Evolutionary conservation across 2,797 vertebrate genomes (phyloP).

Genomic region (Rallus crepitans): DNA sequence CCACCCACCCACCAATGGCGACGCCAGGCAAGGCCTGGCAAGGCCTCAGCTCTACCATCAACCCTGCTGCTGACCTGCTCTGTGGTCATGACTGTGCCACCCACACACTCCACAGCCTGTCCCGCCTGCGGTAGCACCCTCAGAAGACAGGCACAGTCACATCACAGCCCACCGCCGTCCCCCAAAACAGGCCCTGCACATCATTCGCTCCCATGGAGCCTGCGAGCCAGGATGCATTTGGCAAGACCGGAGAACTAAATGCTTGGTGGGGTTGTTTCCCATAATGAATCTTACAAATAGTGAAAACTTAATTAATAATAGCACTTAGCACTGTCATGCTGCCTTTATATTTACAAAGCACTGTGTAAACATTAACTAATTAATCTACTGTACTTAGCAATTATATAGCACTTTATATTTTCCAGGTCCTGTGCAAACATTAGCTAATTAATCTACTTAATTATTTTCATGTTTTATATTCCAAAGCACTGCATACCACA

Average conservation of each 20-base stretch:
- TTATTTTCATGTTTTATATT: conserved; percentile 28
- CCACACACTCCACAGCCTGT: rapidly evolving
- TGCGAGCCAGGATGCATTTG: background rate
- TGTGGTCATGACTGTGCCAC: rapidly evolving
- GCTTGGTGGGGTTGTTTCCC: background rate
- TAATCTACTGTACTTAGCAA: conserved; percentile 34
- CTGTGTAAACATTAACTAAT: conserved; percentile 46
- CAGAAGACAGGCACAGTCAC: rapidly evolving
- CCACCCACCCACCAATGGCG: rapidly evolving
- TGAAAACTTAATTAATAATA: conserved; percentile 29
- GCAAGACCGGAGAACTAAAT: background rate
- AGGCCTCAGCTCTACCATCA: background rate
- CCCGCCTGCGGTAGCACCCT: rapidly evolving
- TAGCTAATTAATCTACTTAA: conserved; percentile 53
- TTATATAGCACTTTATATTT: conserved; percentile 43
- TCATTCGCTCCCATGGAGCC: rapidly evolving
- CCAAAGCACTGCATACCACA: background rate
- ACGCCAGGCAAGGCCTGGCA: background rate
- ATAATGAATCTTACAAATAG: background rate
- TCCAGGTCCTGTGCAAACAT: conserved; percentile 30
- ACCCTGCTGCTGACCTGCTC: background rate
- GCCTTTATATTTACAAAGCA: conserved; percentile 24
- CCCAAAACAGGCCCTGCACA: rapidly evolving
- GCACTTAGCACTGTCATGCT: background rate
- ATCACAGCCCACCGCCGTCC: rapidly evolving